These are phyloP conservation scores for Oryzias javanicus DNA, from an alignment of 2,113 vertebrate species.

Conservation along the genomic window DNA sequence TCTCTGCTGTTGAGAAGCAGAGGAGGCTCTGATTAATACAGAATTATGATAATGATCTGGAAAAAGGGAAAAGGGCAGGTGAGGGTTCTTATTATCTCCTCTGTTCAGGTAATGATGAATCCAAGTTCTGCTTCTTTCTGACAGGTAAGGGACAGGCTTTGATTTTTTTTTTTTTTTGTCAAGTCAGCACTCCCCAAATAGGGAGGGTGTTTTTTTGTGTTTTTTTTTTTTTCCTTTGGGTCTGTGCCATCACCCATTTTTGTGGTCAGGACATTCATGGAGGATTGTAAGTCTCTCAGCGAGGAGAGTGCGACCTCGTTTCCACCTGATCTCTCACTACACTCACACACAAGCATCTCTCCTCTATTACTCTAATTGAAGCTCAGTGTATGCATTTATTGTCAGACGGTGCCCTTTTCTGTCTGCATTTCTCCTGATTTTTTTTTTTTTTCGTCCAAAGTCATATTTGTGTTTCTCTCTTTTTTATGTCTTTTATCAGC, in stretches of 20 bases:
- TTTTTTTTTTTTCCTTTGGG: slow-evolving; percentile 6
- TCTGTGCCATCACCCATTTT: slow-evolving; percentile 3
- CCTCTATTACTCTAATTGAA: slow-evolving; percentile 63
- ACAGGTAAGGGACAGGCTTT: slow-evolving; percentile 42
- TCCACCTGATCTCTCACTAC: slow-evolving; percentile 47
- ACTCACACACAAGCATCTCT: slow-evolving; percentile 18
- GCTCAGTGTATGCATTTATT: slow-evolving; percentile 29
- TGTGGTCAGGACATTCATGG: slow-evolving; percentile 34
- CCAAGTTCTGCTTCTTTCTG: slow-evolving; percentile 44
- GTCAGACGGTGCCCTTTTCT: slow-evolving; percentile 25
- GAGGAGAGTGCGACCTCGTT: slow-evolving; percentile 58
- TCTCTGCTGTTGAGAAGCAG: slow-evolving; percentile 37
- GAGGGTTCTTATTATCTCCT: slow-evolving; percentile 51
- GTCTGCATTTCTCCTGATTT: slow-evolving; percentile 21
- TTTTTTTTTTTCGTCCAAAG: slow-evolving; percentile 27
- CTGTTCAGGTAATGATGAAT: slow-evolving; percentile 52
- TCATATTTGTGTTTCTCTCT: slow-evolving; percentile 31
- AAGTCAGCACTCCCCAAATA: slow-evolving; percentile 49
- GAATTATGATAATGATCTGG: slow-evolving; percentile 68
- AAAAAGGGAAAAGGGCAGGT: slow-evolving; percentile 51
- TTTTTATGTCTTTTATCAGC: slow-evolving; percentile 13
- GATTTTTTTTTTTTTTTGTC: slow-evolving; percentile 51
- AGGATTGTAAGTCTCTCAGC: slow-evolving; percentile 66
- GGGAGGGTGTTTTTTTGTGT: slow-evolving; percentile 14
- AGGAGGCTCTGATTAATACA: slow-evolving; percentile 60